These are phyloP conservation scores for Xiphorhynchus elegans DNA, from an alignment of 2,113 vertebrate species.

Conservation along the genomic window DNA sequence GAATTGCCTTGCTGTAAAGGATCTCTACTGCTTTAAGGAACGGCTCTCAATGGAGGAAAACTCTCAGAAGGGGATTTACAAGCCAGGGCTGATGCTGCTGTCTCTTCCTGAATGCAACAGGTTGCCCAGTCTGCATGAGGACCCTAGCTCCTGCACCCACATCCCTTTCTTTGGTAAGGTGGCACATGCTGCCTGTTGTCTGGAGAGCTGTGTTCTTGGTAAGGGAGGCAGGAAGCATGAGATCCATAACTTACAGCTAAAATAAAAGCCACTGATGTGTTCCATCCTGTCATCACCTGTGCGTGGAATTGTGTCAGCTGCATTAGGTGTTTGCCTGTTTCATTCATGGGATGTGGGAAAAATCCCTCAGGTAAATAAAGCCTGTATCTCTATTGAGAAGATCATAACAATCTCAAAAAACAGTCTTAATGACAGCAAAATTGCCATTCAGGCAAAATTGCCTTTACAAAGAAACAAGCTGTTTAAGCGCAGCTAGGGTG, in stretches of 20 bases:
- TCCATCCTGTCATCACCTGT: background rate
- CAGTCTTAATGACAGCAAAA: background rate
- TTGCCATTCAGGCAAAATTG: background rate
- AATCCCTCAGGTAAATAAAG: background rate
- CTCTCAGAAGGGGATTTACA: conserved; percentile 74
- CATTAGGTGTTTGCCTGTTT: background rate
- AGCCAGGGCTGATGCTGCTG: conserved; percentile 71
- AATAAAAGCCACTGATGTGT: background rate
- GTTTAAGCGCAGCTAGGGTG: background rate
- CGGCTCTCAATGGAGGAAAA: conserved; percentile 84
- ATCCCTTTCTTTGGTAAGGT: conserved; percentile 88
- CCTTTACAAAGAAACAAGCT: background rate
- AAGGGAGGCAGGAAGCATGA: background rate
- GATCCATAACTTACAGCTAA: background rate
- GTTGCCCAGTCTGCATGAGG: conserved; percentile 84
- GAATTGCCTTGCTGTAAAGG: conserved; percentile 93
- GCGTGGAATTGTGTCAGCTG: background rate
- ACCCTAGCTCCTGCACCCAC: conserved; percentile 80
- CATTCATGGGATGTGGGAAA: rapidly evolving
- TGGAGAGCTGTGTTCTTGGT: background rate
- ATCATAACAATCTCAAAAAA: background rate
- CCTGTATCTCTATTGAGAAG: background rate
- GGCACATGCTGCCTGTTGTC: background rate
- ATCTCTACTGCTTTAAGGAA: conserved; percentile 94
- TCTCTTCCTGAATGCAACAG: conserved; percentile 84